Evolutionary conservation across 1,140 invertebrate genomes (phyloP).

Genomic region (Tetraneura akinire): DNA sequence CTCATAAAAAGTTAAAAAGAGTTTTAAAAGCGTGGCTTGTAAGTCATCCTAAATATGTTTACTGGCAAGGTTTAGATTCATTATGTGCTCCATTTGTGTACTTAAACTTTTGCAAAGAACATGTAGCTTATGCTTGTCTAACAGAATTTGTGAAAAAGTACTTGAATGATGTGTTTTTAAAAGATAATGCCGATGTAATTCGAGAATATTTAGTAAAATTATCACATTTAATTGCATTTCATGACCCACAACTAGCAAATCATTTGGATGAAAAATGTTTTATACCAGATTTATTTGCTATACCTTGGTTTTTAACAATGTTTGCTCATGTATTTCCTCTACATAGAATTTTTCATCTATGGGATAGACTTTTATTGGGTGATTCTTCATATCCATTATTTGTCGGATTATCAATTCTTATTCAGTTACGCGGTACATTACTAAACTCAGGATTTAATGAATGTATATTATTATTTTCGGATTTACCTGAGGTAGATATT

Average conservation of each 20-base stretch:
- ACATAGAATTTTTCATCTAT: conserved; percentile 96
- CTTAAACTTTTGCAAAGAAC: conserved; percentile 97
- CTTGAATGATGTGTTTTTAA: conserved; percentile 96
- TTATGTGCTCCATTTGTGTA: conserved; percentile 95
- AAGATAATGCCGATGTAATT: conserved; percentile 95
- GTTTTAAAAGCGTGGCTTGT: conserved; percentile 96
- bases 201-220: conserved; percentile 98
- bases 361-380: conserved; percentile 94
- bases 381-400: conserved; percentile 93
- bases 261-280: conserved; percentile 93
- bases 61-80: conserved; percentile 99
- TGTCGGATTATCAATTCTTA: conserved; percentile 90
- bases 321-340: conserved; percentile 98
- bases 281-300: conserved; percentile 97
- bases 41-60: conserved; percentile 93
- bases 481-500: conserved; percentile 96
- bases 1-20: conserved; percentile 88
- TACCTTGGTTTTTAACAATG: conserved; percentile 99
- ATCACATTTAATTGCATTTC: conserved; percentile 92
- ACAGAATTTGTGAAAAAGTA: conserved; percentile 95
- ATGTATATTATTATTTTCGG: conserved; percentile 94
- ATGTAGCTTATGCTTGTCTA: conserved; percentile 90
- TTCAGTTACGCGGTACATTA: conserved; percentile 82
- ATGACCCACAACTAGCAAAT: conserved; percentile 89
- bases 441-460: conserved; percentile 93